Evolutionary conservation across 2,888 invertebrate genomes (phyloP), one percentile per base, ranked within the genome.

Genomic region (Pristionchus mayeri): DNA sequence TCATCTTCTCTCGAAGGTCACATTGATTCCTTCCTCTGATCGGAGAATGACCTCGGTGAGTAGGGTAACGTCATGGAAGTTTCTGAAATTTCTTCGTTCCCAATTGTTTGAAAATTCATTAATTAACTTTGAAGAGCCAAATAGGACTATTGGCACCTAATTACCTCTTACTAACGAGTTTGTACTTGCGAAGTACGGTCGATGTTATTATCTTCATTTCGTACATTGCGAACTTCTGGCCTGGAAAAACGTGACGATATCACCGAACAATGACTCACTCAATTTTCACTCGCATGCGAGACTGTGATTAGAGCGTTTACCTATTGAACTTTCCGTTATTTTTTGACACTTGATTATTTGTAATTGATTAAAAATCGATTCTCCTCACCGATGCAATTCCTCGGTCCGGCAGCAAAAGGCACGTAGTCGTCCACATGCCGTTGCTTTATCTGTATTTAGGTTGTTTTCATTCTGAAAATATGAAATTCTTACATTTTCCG

Each of bases 321-420:
- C 60, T 60, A 16, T 60, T 13, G 6, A 44, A 44, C 7, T 6
- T 6, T 44, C 13, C 13, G 7, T 44, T 44, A 9, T 44, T 44
- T 44, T 44, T 6, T 44, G 44, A 44, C 44, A 6, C 6, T 44
- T 44, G 7, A 44, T 44, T n/a, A n/a, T n/a, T n/a, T n/a, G 13
- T 44, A 44, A 44, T 44, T 44, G 44, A 44, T 9, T 9, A 37
- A 50, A 44, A 44, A 44, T 9, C 44, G 6, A 44, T 44, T 21
- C 11, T 9, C 16, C 52, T 34, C n/a, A 84, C 86, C 86, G 30
- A 85, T 84, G 57, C 85, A 85, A 27, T 85, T 85, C 34, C 85
- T 57, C 24, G 85, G 85, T 16, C 85, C 85, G 0, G 85, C 83
- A 13, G 84, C 63, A 71, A 85, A 85, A 24, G 85, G 84, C 21